phyloP scores from a whole-genome alignment of 2,113 vertebrate genomes.

The Ivindomyrus marchei region DNA sequence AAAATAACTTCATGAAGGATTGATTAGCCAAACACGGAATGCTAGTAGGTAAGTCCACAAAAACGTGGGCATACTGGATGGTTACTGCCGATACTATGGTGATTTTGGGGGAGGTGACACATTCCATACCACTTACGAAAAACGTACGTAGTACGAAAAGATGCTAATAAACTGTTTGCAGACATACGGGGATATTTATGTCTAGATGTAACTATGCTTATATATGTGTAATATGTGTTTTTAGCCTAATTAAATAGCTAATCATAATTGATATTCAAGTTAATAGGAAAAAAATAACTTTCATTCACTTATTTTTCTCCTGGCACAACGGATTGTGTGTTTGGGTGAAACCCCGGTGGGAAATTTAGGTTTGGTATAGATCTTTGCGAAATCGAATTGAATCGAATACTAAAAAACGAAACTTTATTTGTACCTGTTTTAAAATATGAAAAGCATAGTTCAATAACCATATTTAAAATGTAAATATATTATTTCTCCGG shows the following conservation, averaged over 20 bases:
- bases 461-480: neutral
- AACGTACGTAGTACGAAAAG: neutral
- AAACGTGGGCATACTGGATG: neutral
- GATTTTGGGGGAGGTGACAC: neutral
- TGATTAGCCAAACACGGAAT: neutral
- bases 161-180: neutral
- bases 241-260: neutral
- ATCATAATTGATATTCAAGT: neutral
- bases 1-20: neutral
- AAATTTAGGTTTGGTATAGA: neutral
- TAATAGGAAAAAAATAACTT: neutral
- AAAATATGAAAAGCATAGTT: neutral
- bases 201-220: neutral
- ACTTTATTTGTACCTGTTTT: neutral
- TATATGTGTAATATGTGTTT: neutral
- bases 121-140: neutral
- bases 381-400: neutral
- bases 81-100: neutral
- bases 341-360: neutral
- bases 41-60: neutral
- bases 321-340: neutral
- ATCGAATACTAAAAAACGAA: neutral
- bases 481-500: neutral
- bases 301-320: neutral
- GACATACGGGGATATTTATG: neutral